A percentile compares a stretch with the other conserved stretches of the same genome.
Evolutionary conservation across 2,888 invertebrate genomes (phyloP).

Genomic region (Fabriciana adippe): DNA sequence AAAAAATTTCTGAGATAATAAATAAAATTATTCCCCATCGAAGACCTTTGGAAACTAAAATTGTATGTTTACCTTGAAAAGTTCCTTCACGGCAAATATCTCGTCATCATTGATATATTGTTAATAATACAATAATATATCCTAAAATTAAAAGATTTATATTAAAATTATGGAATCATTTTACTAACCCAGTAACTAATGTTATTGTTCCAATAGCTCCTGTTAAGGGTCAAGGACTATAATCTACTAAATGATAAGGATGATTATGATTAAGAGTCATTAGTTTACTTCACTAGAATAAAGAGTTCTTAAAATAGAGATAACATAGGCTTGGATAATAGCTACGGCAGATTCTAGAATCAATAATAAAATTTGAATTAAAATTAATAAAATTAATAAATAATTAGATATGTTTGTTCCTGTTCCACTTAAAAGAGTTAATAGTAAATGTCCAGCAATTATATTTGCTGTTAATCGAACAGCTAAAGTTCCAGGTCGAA

Average conservation of each 20-base stretch:
- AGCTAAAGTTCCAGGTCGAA: constrained; percentile 86
- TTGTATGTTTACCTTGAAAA: too few species aligned
- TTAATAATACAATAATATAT: constrained; percentile 55
- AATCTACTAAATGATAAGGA: constrained; percentile 83
- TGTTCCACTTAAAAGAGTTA: constrained; percentile 82
- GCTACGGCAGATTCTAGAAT: too few species aligned
- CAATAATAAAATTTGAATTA: too few species aligned
- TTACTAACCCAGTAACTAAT: constrained; percentile 80
- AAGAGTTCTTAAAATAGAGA: constrained; percentile 84
- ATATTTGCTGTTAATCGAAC: constrained; percentile 89
- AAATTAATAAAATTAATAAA: constrained; percentile 62
- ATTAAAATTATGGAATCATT: constrained; percentile 84
- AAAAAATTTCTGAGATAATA: too few species aligned
- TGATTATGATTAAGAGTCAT: constrained; percentile 76
- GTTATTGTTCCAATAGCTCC: constrained; percentile 66
- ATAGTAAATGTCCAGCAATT: constrained; percentile 87
- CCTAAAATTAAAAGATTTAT: constrained; percentile 74
- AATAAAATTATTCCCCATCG: too few species aligned
- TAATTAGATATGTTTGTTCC: constrained; percentile 51
- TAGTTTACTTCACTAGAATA: constrained; percentile 86
- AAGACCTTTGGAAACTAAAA: too few species aligned
- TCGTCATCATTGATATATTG: too few species aligned
- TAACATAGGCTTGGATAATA: constrained; percentile 86
- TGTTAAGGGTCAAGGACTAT: constrained; percentile 55
- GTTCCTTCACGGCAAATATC: too few species aligned